These are phyloP conservation scores for Procavia capensis DNA, from an alignment of 2,113 vertebrate species.

Conservation along the genomic window DNA sequence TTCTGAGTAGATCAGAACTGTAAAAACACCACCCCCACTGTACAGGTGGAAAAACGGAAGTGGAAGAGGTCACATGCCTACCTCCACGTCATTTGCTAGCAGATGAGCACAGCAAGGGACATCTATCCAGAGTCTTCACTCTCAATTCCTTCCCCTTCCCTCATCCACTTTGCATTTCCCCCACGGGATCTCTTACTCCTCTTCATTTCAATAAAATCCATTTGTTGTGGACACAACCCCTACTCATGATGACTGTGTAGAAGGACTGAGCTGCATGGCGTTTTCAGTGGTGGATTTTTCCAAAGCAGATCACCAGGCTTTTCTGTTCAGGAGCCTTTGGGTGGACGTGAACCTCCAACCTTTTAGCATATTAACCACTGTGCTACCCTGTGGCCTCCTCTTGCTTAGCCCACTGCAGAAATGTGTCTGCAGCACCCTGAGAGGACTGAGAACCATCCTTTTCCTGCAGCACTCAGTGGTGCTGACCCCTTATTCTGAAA, in stretches of 20 bases:
- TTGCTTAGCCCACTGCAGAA: accelerated
- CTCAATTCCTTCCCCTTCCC: neutral
- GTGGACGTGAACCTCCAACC: no score
- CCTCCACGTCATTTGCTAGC: neutral
- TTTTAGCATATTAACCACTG: neutral
- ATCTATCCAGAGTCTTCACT: neutral
- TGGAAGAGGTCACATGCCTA: neutral
- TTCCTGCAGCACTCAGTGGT: neutral
- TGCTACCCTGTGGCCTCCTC: neutral
- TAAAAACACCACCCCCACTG: neutral
- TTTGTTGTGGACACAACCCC: neutral
- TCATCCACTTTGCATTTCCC: accelerated
- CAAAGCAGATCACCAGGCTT: neutral
- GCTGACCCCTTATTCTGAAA: accelerated
- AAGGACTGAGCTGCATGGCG: neutral
- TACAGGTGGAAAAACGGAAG: neutral
- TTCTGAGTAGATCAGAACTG: neutral
- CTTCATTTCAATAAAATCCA: no score
- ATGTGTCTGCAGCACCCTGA: neutral
- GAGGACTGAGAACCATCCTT: accelerated
- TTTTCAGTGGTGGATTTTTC: neutral
- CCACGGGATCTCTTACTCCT: neutral
- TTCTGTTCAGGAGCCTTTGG: neutral
- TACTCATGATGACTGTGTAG: neutral
- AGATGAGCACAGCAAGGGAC: neutral